Conservation (phyloP, 2,888 invertebrate genomes). For the Machimus rusticus region DNA sequence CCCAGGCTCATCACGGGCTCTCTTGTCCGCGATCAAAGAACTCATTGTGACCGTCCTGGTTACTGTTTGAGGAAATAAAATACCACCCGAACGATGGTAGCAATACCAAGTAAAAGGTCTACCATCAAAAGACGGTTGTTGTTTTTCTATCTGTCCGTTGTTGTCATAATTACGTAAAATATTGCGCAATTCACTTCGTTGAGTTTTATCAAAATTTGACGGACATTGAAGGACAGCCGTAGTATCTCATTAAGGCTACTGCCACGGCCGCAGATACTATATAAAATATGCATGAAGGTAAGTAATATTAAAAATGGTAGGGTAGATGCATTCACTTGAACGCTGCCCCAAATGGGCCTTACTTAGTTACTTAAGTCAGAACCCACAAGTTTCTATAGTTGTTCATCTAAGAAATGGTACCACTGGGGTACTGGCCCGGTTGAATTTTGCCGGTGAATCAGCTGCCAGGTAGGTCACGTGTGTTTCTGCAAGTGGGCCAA, state of each 20-base stretch:
- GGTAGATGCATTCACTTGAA: neutral
- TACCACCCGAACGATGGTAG: neutral
- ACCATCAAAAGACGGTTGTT: neutral
- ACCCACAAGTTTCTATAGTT: neutral
- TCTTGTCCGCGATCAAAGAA: neutral
- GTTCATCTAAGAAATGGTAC: neutral
- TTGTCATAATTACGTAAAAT: neutral
- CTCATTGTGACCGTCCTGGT: neutral
- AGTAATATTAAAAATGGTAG: neutral
- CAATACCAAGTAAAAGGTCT: neutral
- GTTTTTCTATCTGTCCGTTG: neutral
- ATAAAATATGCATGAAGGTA: neutral
- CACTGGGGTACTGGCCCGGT: neutral
- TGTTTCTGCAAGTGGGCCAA: neutral
- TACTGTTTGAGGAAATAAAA: neutral
- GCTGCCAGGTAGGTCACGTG: neutral
- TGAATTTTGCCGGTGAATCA: neutral
- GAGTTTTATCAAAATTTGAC: neutral
- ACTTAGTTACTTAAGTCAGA: neutral
- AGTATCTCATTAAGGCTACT: neutral
- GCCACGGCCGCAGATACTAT: neutral
- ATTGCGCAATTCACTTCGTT: neutral
- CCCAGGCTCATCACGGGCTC: slow-evolving; percentile 10
- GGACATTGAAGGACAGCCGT: neutral
- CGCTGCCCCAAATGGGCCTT: neutral